A percentile compares a stretch with the other conserved stretches of the same genome.
phyloP scores from a whole-genome alignment of 2,888 invertebrate species.

The Chrysomela aeneicollis region DNA sequence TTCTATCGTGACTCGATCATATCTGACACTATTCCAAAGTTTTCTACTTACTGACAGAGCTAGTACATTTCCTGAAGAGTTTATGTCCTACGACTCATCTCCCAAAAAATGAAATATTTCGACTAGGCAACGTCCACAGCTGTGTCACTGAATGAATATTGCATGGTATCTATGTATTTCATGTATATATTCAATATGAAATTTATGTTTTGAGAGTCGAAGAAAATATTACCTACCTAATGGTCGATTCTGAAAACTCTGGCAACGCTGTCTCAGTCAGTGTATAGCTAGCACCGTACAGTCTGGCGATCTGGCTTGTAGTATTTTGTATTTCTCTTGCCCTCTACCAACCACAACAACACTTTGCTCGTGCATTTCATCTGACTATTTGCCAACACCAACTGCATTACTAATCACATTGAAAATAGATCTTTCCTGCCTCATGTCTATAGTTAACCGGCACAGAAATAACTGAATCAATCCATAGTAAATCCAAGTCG shows the following conservation, averaged over 20 bases:
- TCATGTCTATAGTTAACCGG: constrained; percentile 32
- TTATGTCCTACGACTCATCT: no score
- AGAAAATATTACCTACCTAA: no score
- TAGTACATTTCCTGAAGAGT: no score
- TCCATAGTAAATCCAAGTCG: neutral
- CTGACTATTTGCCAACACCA: constrained; percentile 51
- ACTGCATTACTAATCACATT: constrained; percentile 51
- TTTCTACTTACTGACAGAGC: no score
- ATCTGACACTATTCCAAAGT: no score
- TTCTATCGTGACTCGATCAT: no score
- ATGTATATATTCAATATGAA: no score
- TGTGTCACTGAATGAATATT: no score
- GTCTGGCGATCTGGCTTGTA: constrained; percentile 49
- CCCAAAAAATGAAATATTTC: no score
- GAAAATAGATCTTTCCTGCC: constrained; percentile 48
- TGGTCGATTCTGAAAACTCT: constrained; percentile 29
- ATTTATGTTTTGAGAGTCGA: no score
- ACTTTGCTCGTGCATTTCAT: constrained; percentile 47
- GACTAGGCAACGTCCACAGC: no score
- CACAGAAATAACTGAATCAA: neutral
- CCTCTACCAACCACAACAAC: constrained; percentile 41
- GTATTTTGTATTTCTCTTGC: constrained; percentile 28
- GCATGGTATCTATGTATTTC: no score
- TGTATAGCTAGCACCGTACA: constrained; percentile 45
- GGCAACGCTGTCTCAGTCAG: constrained; percentile 23